Conservation (phyloP, 2,888 invertebrate genomes). For the Branchinecta sandiegonensis region DNA sequence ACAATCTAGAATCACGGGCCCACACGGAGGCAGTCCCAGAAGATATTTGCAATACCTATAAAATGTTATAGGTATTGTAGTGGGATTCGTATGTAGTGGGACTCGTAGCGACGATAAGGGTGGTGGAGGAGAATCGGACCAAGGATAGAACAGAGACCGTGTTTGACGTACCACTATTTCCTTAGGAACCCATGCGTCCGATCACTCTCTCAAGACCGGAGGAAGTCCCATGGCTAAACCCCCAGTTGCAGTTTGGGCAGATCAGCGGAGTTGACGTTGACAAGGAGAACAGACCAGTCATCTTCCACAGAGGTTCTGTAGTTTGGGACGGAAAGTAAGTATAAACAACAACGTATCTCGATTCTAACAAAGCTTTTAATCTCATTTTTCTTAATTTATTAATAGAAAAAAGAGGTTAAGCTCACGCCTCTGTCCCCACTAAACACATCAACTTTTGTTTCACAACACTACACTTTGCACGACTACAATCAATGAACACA, state of each 20-base stretch:
- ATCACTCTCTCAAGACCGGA: neutral
- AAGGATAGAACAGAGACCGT: too few relatives aligned
- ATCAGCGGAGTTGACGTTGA: conserved; percentile 73
- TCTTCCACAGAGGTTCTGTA: conserved; percentile 67
- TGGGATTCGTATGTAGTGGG: too few relatives aligned
- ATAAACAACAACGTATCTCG: neutral
- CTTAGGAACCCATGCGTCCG: too few relatives aligned
- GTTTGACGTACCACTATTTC: too few relatives aligned
- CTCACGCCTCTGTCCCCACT: neutral
- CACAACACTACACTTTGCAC: too few relatives aligned
- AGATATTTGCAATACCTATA: too few relatives aligned
- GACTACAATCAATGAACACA: too few relatives aligned
- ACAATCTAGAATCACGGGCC: too few relatives aligned
- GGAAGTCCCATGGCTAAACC: neutral
- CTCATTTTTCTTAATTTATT: neutral
- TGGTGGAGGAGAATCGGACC: too few relatives aligned
- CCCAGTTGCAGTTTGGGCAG: conserved; percentile 51
- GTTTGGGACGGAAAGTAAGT: conserved; percentile 59
- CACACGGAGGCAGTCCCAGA: too few relatives aligned
- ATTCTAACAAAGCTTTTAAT: neutral
- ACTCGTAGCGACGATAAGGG: too few relatives aligned
- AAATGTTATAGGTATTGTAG: too few relatives aligned
- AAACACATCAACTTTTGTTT: neutral
- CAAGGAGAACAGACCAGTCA: conserved; percentile 56
- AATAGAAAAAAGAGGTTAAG: neutral